Evolutionary conservation across 1,140 invertebrate genomes (phyloP).

Genomic region (Pseudomyrmex pallidus): DNA sequence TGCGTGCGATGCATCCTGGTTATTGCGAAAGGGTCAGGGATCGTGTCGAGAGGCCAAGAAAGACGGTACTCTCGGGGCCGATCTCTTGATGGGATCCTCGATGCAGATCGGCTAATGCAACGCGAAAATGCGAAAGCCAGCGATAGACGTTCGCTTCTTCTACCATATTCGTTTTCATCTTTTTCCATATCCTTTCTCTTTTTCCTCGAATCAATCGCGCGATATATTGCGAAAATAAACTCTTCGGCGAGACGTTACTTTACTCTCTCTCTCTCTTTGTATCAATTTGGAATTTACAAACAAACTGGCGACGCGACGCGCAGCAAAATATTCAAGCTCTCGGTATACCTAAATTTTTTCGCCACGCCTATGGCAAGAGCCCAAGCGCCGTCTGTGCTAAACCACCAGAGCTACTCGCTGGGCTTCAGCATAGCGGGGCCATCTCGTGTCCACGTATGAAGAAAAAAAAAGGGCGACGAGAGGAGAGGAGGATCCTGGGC

Average conservation of each 20-base stretch:
- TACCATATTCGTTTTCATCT: slow-evolving; percentile 1
- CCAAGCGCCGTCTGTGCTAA: slow-evolving; percentile 60
- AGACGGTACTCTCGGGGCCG: slow-evolving; percentile 57
- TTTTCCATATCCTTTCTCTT: background rate
- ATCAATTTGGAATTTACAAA: background rate
- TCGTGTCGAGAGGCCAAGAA: slow-evolving; percentile 65
- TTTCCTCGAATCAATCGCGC: background rate
- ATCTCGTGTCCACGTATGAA: slow-evolving; percentile 66
- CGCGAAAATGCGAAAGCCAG: slow-evolving; percentile 60
- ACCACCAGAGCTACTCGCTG: slow-evolving; percentile 59
- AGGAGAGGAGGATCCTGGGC: slow-evolving; percentile 58
- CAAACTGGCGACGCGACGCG: background rate
- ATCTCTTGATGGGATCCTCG: slow-evolving; percentile 70
- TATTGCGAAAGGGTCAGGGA: slow-evolving; percentile 66
- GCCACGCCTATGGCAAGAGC: slow-evolving; percentile 66
- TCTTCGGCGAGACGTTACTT: background rate
- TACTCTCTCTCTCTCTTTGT: background rate
- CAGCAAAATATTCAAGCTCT: background rate
- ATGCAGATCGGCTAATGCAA: slow-evolving; percentile 68
- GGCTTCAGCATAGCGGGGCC: slow-evolving; percentile 37
- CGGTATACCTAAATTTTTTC: slow-evolving; percentile 51
- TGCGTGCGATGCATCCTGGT: slow-evolving; percentile 66
- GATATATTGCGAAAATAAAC: background rate
- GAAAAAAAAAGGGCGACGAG: slow-evolving; percentile 67
- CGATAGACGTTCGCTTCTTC: slow-evolving; percentile 31